Evolutionary conservation across 2,113 vertebrate genomes (phyloP).

Genomic region (Ahaetulla prasina): DNA sequence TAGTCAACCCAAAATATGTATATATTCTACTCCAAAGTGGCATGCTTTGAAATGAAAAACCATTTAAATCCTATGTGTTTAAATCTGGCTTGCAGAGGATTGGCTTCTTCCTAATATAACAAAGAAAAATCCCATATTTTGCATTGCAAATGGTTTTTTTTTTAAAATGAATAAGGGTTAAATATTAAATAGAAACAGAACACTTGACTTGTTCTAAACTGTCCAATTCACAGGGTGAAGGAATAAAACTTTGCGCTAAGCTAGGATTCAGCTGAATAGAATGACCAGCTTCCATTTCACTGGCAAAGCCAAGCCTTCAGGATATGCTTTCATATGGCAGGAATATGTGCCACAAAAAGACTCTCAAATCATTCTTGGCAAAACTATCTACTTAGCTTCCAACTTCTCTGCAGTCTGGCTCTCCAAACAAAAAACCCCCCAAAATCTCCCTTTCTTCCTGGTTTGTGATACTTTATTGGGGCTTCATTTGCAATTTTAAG

Average conservation of each 20-base stretch:
- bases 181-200: not conserved
- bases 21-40: not conserved
- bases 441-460: not conserved
- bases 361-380: not conserved
- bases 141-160: not conserved
- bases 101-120: not conserved
- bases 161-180: not conserved
- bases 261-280: not conserved
- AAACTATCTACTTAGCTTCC: not conserved
- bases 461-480: not conserved
- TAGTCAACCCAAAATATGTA: not conserved
- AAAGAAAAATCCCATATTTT: not conserved
- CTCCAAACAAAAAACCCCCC: not conserved
- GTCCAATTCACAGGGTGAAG: not conserved
- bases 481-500: not conserved
- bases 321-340: not conserved
- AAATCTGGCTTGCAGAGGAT: not conserved
- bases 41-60: not conserved
- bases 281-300: not conserved
- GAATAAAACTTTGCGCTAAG: not conserved
- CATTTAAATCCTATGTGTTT: not conserved
- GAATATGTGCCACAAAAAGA: not conserved
- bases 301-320: not conserved
- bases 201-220: not conserved
- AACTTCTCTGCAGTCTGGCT: not conserved